Percentiles rank a stretch among this genome's conserved stretches.
These are phyloP conservation scores for Popillia japonica DNA, from an alignment of 1,140 invertebrate genomes.

Conservation along the genomic window DNA sequence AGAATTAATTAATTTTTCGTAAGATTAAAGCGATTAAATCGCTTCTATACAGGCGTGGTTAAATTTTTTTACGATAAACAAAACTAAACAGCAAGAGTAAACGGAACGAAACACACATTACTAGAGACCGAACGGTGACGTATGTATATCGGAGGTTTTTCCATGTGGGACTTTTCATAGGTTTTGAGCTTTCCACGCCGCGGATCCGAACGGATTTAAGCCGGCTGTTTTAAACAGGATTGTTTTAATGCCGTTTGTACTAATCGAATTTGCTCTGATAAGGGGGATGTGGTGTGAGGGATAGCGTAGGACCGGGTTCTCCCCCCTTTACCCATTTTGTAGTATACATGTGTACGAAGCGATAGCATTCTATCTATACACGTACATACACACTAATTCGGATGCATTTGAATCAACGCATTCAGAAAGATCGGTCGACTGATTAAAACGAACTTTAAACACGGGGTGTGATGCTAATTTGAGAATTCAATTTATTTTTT, in stretches of 20 bases:
- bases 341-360: slow-evolving; percentile 52
- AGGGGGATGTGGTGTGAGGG: slow-evolving; percentile 46
- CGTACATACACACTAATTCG: slow-evolving; percentile 45
- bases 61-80: no score
- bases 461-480: slow-evolving; percentile 50
- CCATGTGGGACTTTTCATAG: slow-evolving; percentile 37
- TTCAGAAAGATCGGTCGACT: slow-evolving; percentile 56
- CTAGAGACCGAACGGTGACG: neutral
- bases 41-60: no score
- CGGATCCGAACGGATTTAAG: slow-evolving; percentile 45
- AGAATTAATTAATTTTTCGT: no score
- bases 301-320: neutral
- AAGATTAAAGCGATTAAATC: no score
- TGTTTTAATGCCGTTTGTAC: slow-evolving; percentile 59
- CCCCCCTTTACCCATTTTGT: slow-evolving; percentile 25
- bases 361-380: slow-evolving; percentile 49
- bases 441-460: slow-evolving; percentile 55
- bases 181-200: slow-evolving; percentile 34
- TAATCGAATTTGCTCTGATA: slow-evolving; percentile 58
- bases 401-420: slow-evolving; percentile 55
- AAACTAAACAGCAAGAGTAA: no score
- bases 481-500: slow-evolving; percentile 49
- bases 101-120: neutral
- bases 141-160: slow-evolving; percentile 8
- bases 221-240: slow-evolving; percentile 56